Conservation (phyloP, 2,113 vertebrate species). For the Malurus alboscapulatus region DNA sequence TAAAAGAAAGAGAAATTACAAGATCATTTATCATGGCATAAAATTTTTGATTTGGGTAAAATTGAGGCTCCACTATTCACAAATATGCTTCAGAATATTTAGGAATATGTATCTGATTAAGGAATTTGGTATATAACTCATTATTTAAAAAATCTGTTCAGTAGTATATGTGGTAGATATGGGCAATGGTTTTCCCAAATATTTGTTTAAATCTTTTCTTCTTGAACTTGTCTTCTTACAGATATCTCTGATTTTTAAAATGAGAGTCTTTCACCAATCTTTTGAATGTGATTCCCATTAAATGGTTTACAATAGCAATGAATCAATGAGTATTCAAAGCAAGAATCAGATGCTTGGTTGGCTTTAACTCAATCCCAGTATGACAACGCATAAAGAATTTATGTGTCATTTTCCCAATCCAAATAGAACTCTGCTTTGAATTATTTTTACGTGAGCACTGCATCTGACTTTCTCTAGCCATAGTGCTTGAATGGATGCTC, state of each 20-base stretch:
- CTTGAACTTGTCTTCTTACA: neutral
- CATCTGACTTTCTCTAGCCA: neutral
- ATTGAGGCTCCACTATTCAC: neutral
- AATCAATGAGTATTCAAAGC: conserved; percentile 16
- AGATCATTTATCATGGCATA: neutral
- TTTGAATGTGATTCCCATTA: neutral
- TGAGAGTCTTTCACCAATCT: neutral
- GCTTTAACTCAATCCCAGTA: neutral
- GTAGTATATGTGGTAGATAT: neutral
- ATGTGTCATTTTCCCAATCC: neutral
- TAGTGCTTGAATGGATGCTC: neutral
- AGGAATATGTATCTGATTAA: neutral
- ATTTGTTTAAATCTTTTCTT: conserved; percentile 7
- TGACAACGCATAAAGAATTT: neutral
- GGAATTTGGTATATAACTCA: neutral
- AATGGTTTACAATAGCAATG: conserved; percentile 19
- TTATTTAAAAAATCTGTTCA: neutral
- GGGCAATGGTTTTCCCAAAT: neutral
- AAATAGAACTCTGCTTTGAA: neutral
- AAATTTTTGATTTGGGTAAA: neutral
- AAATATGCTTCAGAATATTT: neutral
- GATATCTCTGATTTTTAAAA: conserved; percentile 9
- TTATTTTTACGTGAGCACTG: neutral
- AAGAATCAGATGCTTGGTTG: conserved; percentile 13
- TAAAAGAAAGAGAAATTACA: neutral